These are phyloP conservation scores for Halocaridina rubra DNA, from an alignment of 2,888 invertebrate genomes.

Conservation along the genomic window DNA sequence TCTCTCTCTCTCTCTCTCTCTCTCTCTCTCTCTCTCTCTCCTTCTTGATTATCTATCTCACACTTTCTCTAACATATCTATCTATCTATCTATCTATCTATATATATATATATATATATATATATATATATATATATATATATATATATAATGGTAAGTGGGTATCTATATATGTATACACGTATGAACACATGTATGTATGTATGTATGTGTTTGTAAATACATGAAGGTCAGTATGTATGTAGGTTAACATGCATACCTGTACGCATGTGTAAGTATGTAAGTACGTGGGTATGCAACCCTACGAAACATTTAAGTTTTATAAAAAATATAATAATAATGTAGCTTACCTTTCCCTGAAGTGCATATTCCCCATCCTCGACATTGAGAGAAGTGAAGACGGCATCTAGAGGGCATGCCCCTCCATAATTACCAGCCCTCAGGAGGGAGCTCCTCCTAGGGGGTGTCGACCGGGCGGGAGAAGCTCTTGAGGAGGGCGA, in stretches of 20 bases:
- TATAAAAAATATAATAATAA: too few species aligned
- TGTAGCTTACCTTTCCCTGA: too few species aligned
- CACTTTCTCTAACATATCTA: neutral
- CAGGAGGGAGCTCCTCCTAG: neutral
- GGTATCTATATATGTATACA: too few species aligned
- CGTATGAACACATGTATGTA: neutral
- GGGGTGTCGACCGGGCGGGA: constrained; percentile 22
- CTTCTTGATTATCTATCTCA: neutral
- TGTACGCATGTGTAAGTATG: too few species aligned
- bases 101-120: neutral
- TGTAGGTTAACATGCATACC: neutral
- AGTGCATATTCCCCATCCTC: neutral
- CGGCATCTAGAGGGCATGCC: neutral
- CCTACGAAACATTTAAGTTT: too few species aligned
- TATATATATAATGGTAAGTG: neutral
- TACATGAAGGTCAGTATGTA: neutral
- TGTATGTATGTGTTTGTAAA: neutral
- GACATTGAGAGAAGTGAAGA: neutral
- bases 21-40: neutral
- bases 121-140: constrained; percentile 23
- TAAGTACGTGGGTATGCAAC: too few species aligned
- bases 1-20: neutral
- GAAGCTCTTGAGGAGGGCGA: constrained; percentile 34
- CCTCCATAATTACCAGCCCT: neutral
- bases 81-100: neutral